Evolutionary conservation across 2,888 invertebrate genomes (phyloP).

Genomic region (Chloromyia formosa): DNA sequence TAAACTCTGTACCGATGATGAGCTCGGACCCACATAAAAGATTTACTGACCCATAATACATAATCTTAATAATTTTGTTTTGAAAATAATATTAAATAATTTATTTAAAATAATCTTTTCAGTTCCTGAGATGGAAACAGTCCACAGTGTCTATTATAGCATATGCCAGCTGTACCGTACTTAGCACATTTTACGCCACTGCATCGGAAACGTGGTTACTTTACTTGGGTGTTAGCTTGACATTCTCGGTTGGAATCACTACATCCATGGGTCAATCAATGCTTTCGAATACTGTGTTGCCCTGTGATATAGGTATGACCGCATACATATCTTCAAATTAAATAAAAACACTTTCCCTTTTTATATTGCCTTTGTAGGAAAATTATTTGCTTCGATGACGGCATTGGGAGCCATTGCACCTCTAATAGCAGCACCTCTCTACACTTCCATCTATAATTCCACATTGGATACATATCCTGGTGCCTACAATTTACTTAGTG

Average conservation of each 20-base stretch:
- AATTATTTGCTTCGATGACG: conserved; percentile 71
- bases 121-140: background rate
- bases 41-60: too few species aligned
- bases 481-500: conserved; percentile 24
- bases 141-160: background rate
- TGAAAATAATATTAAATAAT: background rate
- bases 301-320: conserved; percentile 6
- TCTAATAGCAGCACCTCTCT: conserved; percentile 68
- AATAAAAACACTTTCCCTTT: background rate
- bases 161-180: background rate
- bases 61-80: background rate
- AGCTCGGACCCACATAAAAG: too few species aligned
- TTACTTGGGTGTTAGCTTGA: background rate
- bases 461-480: conserved; percentile 42
- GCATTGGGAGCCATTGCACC: conserved; percentile 70
- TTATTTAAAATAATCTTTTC: background rate
- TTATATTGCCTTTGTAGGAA: conserved; percentile 59
- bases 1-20: too few species aligned
- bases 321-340: background rate
- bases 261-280: conserved; percentile 12
- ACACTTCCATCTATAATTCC: conserved; percentile 68
- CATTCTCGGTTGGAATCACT: background rate
- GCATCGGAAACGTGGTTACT: background rate
- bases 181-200: background rate
- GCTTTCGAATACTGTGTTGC: conserved; percentile 1